A percentile compares a stretch with the other conserved stretches of the same genome.
These are phyloP conservation scores for Smittia aterrima DNA, from an alignment of 2,888 invertebrate species.

Conservation along the genomic window DNA sequence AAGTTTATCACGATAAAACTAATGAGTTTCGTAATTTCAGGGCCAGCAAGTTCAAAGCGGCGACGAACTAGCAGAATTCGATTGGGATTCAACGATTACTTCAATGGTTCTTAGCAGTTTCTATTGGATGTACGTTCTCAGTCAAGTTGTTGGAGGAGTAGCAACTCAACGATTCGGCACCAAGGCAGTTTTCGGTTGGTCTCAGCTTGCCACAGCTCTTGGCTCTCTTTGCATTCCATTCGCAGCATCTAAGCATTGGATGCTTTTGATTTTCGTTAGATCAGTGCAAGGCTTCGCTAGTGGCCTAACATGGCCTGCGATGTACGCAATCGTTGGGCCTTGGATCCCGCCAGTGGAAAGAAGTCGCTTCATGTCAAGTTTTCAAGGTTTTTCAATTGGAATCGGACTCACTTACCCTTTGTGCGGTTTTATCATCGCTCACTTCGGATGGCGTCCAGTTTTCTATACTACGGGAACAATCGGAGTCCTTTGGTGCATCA, in stretches of 20 bases:
- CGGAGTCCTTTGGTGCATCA: slow-evolving; percentile 63
- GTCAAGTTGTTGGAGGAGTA: slow-evolving; percentile 67
- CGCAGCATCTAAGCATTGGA: slow-evolving; percentile 63
- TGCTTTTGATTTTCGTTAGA: slow-evolving; percentile 61
- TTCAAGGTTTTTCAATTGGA: slow-evolving; percentile 72
- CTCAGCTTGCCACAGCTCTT: slow-evolving; percentile 66
- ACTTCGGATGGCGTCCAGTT: slow-evolving; percentile 66
- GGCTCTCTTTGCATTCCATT: slow-evolving; percentile 66
- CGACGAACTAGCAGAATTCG: slow-evolving; percentile 58
- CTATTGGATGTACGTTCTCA: slow-evolving; percentile 72
- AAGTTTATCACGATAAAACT: too few species aligned
- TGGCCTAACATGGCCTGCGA: slow-evolving; percentile 72
- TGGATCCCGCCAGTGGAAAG: slow-evolving; percentile 72
- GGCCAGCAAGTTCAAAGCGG: background rate
- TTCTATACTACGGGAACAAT: slow-evolving; percentile 69
- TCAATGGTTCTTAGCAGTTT: slow-evolving; percentile 66
- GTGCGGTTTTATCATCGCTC: slow-evolving; percentile 67
- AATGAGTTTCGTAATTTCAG: slow-evolving; percentile 8
- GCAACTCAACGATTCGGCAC: slow-evolving; percentile 70
- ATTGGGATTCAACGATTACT: slow-evolving; percentile 65
- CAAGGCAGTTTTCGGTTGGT: slow-evolving; percentile 68
- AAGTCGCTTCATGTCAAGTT: slow-evolving; percentile 72
- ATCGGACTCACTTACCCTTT: slow-evolving; percentile 70
- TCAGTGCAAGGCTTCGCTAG: slow-evolving; percentile 69
- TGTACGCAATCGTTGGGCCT: slow-evolving; percentile 70